Evolutionary conservation across 2,113 vertebrate genomes (phyloP).

Genomic region (Chauna torquata): DNA sequence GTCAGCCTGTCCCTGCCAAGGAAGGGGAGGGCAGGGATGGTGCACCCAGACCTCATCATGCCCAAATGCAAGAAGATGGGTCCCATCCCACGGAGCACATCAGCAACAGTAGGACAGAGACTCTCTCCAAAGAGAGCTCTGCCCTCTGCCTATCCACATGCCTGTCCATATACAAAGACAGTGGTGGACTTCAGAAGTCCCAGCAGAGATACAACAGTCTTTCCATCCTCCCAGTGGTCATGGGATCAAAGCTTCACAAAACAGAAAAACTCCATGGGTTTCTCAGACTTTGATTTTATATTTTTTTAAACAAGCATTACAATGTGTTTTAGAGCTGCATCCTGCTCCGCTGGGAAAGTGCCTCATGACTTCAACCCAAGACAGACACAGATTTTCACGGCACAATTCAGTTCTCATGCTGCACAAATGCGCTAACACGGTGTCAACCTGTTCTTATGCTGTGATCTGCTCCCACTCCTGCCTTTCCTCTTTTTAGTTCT

Average conservation of each 20-base stretch:
- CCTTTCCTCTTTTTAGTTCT: neutral
- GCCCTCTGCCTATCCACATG: no score
- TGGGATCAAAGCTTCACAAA: neutral
- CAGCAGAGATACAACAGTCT: neutral
- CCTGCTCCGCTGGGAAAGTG: neutral
- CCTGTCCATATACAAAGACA: neutral
- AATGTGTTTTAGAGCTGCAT: accelerated
- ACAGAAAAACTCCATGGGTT: neutral
- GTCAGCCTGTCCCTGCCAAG: neutral
- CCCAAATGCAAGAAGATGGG: neutral
- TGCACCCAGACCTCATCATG: neutral
- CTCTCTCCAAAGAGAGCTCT: neutral
- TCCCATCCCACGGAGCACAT: neutral
- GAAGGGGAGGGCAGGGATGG: neutral
- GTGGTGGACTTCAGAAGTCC: accelerated
- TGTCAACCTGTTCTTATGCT: neutral
- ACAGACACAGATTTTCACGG: neutral
- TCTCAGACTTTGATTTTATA: neutral
- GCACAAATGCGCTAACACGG: accelerated
- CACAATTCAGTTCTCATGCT: neutral
- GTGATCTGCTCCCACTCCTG: neutral
- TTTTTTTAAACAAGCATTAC: neutral
- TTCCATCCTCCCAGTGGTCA: neutral
- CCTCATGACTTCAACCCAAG: neutral
- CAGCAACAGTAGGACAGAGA: neutral